phyloP scores from a whole-genome alignment of 2,113 vertebrate species.

The Brachypteracias leptosomus region DNA sequence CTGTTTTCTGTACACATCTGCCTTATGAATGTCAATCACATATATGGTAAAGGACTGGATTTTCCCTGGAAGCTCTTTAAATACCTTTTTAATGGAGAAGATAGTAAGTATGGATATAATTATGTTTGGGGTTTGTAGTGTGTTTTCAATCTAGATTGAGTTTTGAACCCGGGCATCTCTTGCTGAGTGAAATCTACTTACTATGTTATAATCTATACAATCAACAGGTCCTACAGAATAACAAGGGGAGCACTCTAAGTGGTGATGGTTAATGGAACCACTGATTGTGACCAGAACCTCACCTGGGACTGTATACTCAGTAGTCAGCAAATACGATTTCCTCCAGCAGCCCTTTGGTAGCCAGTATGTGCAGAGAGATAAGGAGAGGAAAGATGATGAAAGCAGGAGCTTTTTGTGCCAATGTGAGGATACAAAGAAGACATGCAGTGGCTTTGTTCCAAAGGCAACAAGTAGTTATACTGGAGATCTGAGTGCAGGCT shows the following conservation, averaged over 20 bases:
- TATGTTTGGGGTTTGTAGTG: background rate
- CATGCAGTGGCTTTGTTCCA: background rate
- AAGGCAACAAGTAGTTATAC: background rate
- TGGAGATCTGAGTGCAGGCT: background rate
- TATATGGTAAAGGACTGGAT: background rate
- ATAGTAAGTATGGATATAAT: background rate
- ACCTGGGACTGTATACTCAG: background rate
- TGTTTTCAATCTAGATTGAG: background rate
- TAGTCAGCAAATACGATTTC: background rate
- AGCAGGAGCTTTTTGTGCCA: background rate
- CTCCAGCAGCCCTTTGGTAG: background rate
- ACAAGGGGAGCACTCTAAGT: background rate
- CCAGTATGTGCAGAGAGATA: background rate
- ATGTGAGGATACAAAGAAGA: background rate
- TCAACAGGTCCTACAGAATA: background rate
- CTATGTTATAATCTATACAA: background rate
- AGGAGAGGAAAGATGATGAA: background rate
- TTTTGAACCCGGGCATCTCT: background rate
- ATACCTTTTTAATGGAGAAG: background rate
- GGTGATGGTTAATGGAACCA: background rate
- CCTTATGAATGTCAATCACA: background rate
- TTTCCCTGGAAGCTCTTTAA: background rate
- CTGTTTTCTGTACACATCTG: background rate
- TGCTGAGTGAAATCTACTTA: background rate
- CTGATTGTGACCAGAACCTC: background rate